Evolutionary conservation across 2,888 invertebrate species (phyloP).

Genomic region (Stenodema calcarata): DNA sequence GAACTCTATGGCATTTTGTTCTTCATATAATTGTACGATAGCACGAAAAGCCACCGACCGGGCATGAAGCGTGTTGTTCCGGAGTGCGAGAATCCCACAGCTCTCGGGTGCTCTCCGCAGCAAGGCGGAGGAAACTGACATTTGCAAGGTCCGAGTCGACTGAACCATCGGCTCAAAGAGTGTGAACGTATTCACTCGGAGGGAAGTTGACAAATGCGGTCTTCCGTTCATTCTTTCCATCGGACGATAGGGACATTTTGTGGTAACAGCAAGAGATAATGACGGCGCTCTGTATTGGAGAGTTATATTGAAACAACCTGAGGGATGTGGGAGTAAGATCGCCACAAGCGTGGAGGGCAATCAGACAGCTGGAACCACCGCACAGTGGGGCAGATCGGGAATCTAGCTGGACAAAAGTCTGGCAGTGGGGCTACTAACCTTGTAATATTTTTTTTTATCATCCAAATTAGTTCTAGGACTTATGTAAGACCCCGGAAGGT

Average conservation of each 20-base stretch:
- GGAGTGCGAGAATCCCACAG: not conserved
- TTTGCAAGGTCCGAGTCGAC: not conserved
- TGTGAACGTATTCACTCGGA: not conserved
- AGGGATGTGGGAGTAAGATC: slow-evolving; percentile 22
- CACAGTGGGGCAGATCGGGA: too few relatives aligned
- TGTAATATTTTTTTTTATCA: too few relatives aligned
- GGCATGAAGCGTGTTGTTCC: not conserved
- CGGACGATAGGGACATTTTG: not conserved
- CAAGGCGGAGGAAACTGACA: slow-evolving; percentile 26
- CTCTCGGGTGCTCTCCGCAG: slow-evolving; percentile 34
- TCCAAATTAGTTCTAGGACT: too few relatives aligned
- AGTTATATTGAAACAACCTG: slow-evolving; percentile 1
- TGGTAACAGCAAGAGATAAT: slow-evolving; percentile 34
- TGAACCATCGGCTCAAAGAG: not conserved
- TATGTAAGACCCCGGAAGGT: too few relatives aligned
- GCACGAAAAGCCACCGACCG: slow-evolving; percentile 26
- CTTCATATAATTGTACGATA: slow-evolving; percentile 4
- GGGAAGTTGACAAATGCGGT: slow-evolving; percentile 7
- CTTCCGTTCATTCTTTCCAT: not conserved
- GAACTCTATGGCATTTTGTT: not conserved
- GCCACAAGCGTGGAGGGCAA: slow-evolving; percentile 36
- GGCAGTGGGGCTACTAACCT: too few relatives aligned
- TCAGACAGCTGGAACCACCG: not conserved
- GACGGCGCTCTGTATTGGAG: not conserved
- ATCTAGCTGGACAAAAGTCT: too few relatives aligned